These are phyloP conservation scores for Drosophila sp. DNA, from an alignment of 1,140 invertebrate genomes.

Conservation along the genomic window DNA sequence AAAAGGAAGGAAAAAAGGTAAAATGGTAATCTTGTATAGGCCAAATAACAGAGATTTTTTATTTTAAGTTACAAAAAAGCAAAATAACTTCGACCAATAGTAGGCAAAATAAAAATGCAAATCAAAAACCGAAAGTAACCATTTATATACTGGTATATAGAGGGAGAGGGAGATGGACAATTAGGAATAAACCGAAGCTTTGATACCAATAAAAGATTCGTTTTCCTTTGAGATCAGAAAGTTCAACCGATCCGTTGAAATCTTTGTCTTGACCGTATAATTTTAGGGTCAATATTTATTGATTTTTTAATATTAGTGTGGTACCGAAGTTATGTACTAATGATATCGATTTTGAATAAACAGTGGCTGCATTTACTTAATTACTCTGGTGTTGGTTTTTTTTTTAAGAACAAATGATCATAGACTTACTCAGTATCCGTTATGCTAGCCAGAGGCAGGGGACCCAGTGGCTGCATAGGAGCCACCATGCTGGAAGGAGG, in stretches of 20 bases:
- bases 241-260: neutral
- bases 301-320: neutral
- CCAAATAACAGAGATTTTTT: constrained; percentile 32
- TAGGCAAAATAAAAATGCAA: neutral
- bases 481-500: constrained; percentile 77
- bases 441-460: constrained; percentile 85
- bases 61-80: too few relatives aligned
- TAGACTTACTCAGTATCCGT: constrained; percentile 86
- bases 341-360: neutral
- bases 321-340: neutral
- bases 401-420: neutral
- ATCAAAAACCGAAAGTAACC: neutral
- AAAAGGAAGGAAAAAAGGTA: constrained; percentile 27
- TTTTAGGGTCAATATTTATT: neutral
- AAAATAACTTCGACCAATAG: too few relatives aligned
- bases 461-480: constrained; percentile 84
- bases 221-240: neutral
- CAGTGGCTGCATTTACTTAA: neutral
- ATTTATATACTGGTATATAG: neutral
- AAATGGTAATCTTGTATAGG: constrained; percentile 48
- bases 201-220: neutral
- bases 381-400: neutral
- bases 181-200: neutral
- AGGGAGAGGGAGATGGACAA: neutral
- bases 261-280: too few relatives aligned